A percentile compares a stretch with the other conserved stretches of the same genome.
Conservation (phyloP, 2,113 vertebrate genomes). For the Pontoporia blainvillei region DNA sequence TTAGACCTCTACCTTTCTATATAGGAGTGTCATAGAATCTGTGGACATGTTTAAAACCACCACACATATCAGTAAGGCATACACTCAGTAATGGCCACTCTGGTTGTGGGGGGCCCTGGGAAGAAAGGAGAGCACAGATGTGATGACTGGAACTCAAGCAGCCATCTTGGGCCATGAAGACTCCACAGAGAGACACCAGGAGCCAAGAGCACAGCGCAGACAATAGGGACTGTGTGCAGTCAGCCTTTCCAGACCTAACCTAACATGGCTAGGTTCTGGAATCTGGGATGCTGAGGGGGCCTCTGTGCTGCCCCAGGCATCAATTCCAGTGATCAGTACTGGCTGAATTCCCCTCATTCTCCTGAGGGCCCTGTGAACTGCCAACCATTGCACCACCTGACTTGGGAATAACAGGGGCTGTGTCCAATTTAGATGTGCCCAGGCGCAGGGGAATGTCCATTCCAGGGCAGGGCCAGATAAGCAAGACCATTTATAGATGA, state of each 20-base stretch:
- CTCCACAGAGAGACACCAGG: background rate
- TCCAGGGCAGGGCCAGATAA: background rate
- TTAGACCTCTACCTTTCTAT: background rate
- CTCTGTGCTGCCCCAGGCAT: background rate
- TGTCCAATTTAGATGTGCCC: background rate
- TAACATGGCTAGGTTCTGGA: background rate
- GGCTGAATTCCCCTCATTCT: background rate
- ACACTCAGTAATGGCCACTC: background rate
- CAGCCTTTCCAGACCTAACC: background rate
- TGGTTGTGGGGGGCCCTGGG: background rate
- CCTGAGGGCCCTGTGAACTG: background rate
- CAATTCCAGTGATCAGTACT: background rate
- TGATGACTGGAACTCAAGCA: background rate
- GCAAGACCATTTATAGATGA: background rate
- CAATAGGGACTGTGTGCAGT: background rate
- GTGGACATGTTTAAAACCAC: background rate
- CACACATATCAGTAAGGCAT: background rate
- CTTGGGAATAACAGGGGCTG: background rate
- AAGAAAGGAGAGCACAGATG: background rate
- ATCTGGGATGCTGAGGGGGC: background rate
- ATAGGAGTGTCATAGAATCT: background rate
- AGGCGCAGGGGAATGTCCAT: background rate
- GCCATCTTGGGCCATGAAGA: background rate
- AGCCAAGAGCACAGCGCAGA: background rate
- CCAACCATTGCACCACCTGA: background rate